Conservation (phyloP, 2,797 vertebrate genomes). For the Chrysocyon brachyurus region DNA sequence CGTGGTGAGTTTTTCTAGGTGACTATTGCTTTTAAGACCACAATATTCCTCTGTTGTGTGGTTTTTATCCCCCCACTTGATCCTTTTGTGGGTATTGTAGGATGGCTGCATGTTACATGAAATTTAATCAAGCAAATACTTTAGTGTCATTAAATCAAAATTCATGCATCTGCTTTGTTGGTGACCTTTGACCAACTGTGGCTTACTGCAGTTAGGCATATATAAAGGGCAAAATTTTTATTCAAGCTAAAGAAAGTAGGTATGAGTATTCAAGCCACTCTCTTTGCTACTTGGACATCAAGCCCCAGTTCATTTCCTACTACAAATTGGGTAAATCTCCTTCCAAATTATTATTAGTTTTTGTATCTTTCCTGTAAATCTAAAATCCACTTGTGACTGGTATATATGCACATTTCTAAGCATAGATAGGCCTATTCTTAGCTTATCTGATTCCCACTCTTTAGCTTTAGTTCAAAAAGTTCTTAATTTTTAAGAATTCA, state of each 20-base stretch:
- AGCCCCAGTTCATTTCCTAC: background rate
- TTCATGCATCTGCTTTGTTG: slow-evolving; percentile 23
- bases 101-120: background rate
- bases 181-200: slow-evolving; percentile 4
- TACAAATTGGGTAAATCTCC: background rate
- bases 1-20: background rate
- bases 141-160: slow-evolving; percentile 54
- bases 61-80: background rate
- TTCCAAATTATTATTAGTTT: background rate
- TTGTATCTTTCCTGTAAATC: background rate
- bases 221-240: background rate
- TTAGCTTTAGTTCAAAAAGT: slow-evolving; percentile 8
- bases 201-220: background rate
- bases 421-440: background rate
- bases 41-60: background rate
- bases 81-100: slow-evolving; percentile 1
- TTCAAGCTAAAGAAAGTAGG: slow-evolving; percentile 21
- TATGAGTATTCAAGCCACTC: background rate
- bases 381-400: background rate
- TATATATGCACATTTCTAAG: background rate
- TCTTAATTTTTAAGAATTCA: background rate
- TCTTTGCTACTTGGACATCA: background rate
- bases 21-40: slow-evolving; percentile 24
- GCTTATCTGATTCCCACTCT: background rate
- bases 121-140: slow-evolving; percentile 63